phyloP scores from a whole-genome alignment of 2,797 vertebrate species.

The Trichosurus vulpecula region DNA sequence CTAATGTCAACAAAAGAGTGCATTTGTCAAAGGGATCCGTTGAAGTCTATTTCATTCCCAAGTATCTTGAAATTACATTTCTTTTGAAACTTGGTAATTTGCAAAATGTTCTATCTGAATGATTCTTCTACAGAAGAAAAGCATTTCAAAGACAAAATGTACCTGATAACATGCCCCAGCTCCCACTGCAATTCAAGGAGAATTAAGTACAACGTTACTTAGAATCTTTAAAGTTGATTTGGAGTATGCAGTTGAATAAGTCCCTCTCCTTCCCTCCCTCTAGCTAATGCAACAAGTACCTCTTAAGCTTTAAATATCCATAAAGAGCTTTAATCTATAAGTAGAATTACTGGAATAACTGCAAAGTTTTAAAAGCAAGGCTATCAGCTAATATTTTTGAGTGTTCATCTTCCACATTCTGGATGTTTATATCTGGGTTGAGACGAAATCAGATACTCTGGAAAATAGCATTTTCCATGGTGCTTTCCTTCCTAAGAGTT shows the following conservation, averaged over 20 bases:
- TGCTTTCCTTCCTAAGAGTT: not conserved
- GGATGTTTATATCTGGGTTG: not conserved
- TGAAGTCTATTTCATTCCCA: not conserved
- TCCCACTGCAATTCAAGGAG: constrained; percentile 35
- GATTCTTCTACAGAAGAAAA: constrained; percentile 50
- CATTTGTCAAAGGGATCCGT: not conserved
- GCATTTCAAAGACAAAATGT: constrained; percentile 28
- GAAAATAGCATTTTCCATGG: not conserved
- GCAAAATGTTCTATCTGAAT: constrained; percentile 47
- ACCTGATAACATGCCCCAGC: not conserved
- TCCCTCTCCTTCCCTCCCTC: constrained; percentile 10
- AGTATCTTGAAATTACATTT: constrained; percentile 38
- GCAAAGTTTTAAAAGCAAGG: constrained; percentile 15
- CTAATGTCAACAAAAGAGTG: constrained; percentile 29
- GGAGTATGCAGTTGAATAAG: constrained; percentile 48
- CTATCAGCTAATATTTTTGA: not conserved
- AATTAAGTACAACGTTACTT: constrained; percentile 32
- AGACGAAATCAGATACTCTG: not conserved
- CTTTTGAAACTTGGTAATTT: constrained; percentile 50
- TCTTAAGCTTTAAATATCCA: not conserved
- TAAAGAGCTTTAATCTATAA: constrained; percentile 15
- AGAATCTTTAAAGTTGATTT: constrained; percentile 41
- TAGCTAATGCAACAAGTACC: not conserved
- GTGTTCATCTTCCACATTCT: constrained; percentile 13
- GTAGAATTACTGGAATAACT: not conserved